Conservation (phyloP, 2,113 vertebrate species). For the cat (Felis catus) region DNA sequence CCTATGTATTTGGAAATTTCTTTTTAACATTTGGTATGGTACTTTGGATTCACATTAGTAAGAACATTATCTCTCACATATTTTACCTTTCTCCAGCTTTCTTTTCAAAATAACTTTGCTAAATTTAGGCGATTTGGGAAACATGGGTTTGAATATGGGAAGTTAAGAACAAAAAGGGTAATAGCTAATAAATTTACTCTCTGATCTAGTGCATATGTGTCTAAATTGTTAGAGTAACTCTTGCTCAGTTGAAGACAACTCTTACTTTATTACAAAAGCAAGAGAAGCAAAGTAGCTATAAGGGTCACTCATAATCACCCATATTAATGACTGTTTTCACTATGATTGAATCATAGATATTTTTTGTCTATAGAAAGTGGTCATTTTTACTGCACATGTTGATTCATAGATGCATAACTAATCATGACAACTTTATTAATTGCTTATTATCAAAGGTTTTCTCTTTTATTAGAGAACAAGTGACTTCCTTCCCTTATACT, state of each 20-base stretch:
- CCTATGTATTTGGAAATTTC: background rate
- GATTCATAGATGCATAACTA: conserved; percentile 87
- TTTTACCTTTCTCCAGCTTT: background rate
- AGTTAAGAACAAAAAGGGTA: background rate
- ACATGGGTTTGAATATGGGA: background rate
- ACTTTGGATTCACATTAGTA: background rate
- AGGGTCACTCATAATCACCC: background rate
- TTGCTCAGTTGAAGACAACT: background rate
- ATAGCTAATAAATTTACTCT: background rate
- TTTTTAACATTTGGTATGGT: background rate
- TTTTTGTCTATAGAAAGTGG: conserved; percentile 71
- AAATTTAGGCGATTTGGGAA: background rate
- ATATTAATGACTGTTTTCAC: conserved; percentile 42
- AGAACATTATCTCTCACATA: background rate
- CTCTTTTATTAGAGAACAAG: conserved; percentile 89
- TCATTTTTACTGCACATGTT: conserved; percentile 82
- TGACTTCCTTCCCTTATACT: conserved; percentile 85
- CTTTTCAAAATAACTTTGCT: conserved; percentile 16
- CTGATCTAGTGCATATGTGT: background rate
- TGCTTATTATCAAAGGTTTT: conserved; percentile 87
- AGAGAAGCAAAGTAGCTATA: background rate
- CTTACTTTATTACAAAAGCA: conserved; percentile 1
- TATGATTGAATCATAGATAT: conserved; percentile 63
- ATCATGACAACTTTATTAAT: conserved; percentile 89
- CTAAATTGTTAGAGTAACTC: background rate